These are phyloP conservation scores for Agelaius phoeniceus DNA, from an alignment of 2,113 vertebrate genomes.

Conservation along the genomic window DNA sequence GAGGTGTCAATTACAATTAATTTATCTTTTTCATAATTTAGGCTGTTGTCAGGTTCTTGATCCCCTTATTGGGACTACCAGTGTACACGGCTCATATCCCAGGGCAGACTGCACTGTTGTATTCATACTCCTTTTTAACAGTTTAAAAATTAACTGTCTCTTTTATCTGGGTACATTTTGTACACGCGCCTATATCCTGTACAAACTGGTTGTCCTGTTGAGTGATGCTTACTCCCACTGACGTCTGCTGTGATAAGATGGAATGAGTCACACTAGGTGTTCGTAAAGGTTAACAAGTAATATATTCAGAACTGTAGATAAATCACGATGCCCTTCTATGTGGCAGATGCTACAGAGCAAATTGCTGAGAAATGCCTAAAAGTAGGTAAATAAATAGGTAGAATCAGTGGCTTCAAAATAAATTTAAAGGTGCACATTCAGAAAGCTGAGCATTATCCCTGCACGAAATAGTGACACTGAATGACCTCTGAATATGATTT, in stretches of 20 bases:
- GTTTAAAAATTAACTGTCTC: slow-evolving; percentile 20
- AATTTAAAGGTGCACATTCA: neutral
- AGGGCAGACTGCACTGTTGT: neutral
- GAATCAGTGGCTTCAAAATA: slow-evolving; percentile 11
- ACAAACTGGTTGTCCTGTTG: slow-evolving; percentile 53
- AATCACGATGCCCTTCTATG: slow-evolving; percentile 40
- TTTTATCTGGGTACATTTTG: slow-evolving; percentile 32
- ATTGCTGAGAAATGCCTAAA: slow-evolving; percentile 44
- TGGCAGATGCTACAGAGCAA: slow-evolving; percentile 39
- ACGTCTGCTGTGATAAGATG: slow-evolving; percentile 60
- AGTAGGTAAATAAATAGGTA: slow-evolving; percentile 40
- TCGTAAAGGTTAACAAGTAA: slow-evolving; percentile 68
- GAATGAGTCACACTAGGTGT: slow-evolving; percentile 68
- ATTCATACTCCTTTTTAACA: neutral
- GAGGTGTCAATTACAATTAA: neutral
- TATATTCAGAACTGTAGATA: slow-evolving; percentile 56
- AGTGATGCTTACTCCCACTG: slow-evolving; percentile 62
- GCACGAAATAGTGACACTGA: neutral
- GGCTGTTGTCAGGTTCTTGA: neutral
- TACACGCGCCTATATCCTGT: neutral
- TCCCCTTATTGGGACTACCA: neutral
- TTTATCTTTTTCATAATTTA: neutral
- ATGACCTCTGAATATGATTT: neutral
- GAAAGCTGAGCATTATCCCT: neutral
- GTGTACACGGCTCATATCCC: neutral